phyloP scores from a whole-genome alignment of 2,113 vertebrate species.

The Sorex fumeus region DNA sequence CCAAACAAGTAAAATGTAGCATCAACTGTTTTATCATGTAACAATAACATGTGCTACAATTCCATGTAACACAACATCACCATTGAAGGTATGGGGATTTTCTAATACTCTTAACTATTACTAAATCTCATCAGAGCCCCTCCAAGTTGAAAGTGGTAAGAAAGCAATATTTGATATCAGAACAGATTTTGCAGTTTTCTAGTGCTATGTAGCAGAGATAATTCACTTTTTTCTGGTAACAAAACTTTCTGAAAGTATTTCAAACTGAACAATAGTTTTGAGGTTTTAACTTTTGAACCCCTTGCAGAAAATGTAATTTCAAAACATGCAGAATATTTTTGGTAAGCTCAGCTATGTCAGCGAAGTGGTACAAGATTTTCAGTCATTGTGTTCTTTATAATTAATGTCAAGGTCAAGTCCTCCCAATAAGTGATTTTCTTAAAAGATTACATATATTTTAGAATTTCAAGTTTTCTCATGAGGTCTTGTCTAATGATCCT shows the following conservation, averaged over 20 bases:
- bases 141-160: background rate
- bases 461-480: slow-evolving; percentile 54
- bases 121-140: slow-evolving; percentile 4
- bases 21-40: background rate
- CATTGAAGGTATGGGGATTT: background rate
- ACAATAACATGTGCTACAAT: too few species aligned
- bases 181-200: slow-evolving; percentile 15
- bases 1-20: background rate
- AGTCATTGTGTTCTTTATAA: slow-evolving; percentile 38
- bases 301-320: slow-evolving; percentile 56
- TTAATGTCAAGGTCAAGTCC: background rate
- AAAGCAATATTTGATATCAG: background rate
- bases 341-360: slow-evolving; percentile 2
- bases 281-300: slow-evolving; percentile 57
- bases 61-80: slow-evolving; percentile 10
- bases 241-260: slow-evolving; percentile 53
- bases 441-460: slow-evolving; percentile 16
- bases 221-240: background rate
- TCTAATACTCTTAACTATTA: background rate
- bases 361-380: slow-evolving; percentile 14
- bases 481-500: slow-evolving; percentile 22
- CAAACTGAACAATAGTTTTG: slow-evolving; percentile 14
- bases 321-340: slow-evolving; percentile 25
- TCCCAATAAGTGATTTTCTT: slow-evolving; percentile 50
- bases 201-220: background rate